phyloP scores from a whole-genome alignment of 2,888 invertebrate genomes.

The Thereva nobilitata region DNA sequence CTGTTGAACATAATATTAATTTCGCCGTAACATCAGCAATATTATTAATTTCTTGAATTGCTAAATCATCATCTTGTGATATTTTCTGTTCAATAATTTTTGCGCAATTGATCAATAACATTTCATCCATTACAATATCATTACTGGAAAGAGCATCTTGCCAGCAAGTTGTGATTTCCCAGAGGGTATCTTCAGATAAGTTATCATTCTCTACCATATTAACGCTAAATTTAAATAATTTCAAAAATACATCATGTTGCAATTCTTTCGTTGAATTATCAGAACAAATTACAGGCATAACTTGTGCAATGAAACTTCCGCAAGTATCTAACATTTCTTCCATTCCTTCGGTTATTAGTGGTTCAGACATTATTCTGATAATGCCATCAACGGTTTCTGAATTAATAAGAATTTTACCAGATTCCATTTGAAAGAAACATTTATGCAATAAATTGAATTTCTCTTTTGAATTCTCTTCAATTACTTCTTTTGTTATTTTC shows the following conservation, averaged over 20 bases:
- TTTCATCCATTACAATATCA: conserved; percentile 50
- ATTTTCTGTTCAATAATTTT: conserved; percentile 47
- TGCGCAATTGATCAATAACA: conserved; percentile 48
- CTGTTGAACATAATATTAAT: conserved; percentile 53
- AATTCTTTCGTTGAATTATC: conserved; percentile 56
- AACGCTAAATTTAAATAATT: conserved; percentile 59
- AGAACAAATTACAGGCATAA: conserved; percentile 60
- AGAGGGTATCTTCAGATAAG: conserved; percentile 60
- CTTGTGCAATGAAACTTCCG: conserved; percentile 61
- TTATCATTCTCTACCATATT: conserved; percentile 51
- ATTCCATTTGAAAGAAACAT: conserved; percentile 57
- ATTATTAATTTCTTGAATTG: conserved; percentile 44
- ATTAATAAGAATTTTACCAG: conserved; percentile 54
- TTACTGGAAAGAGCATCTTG: conserved; percentile 60
- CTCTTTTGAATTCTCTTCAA: conserved; percentile 49
- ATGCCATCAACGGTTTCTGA: conserved; percentile 51
- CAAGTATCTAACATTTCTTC: conserved; percentile 58
- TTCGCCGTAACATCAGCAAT: conserved; percentile 51
- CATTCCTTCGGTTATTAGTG: conserved; percentile 45
- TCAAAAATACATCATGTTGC: conserved; percentile 58
- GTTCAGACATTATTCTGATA: conserved; percentile 50
- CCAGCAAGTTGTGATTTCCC: conserved; percentile 65
- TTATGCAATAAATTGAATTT: conserved; percentile 55
- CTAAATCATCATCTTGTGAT: conserved; percentile 34
- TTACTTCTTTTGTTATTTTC: conserved; percentile 49